These are phyloP conservation scores for Thamnophis sirtalis DNA, from an alignment of 2,113 vertebrate genomes.

Conservation along the genomic window DNA sequence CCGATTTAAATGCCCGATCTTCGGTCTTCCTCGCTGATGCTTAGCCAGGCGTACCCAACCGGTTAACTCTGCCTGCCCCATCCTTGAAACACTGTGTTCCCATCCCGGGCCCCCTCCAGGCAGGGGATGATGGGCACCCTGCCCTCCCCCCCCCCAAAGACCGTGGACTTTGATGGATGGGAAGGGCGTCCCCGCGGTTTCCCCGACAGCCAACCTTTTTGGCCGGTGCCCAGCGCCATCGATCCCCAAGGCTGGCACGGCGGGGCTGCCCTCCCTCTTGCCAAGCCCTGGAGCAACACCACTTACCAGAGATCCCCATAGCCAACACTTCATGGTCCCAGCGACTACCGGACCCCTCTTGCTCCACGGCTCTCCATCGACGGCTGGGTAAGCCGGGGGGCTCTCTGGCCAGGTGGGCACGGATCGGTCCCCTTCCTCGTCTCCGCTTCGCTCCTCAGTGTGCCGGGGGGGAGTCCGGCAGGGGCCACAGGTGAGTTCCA, in stretches of 20 bases:
- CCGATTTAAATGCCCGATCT: too few species aligned
- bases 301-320: constrained; percentile 33
- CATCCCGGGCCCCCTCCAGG: neutral
- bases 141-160: neutral
- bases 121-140: neutral
- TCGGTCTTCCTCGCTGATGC: neutral
- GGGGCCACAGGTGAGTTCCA: neutral
- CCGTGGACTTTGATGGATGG: neutral
- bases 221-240: neutral
- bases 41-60: neutral
- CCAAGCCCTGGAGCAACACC: neutral
- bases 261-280: neutral
- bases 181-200: neutral
- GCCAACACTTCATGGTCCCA: constrained; percentile 15
- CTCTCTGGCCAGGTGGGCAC: too few species aligned
- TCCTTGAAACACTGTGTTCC: neutral
- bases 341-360: neutral
- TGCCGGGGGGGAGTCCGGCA: too few species aligned
- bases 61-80: neutral
- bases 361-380: neutral
- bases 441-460: neutral
- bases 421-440: too few species aligned
- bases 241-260: neutral
- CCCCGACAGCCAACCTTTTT: neutral
- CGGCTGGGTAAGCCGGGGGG: neutral